Evolutionary conservation across 2,888 invertebrate species (phyloP).

Genomic region (Cantharis rustica): DNA sequence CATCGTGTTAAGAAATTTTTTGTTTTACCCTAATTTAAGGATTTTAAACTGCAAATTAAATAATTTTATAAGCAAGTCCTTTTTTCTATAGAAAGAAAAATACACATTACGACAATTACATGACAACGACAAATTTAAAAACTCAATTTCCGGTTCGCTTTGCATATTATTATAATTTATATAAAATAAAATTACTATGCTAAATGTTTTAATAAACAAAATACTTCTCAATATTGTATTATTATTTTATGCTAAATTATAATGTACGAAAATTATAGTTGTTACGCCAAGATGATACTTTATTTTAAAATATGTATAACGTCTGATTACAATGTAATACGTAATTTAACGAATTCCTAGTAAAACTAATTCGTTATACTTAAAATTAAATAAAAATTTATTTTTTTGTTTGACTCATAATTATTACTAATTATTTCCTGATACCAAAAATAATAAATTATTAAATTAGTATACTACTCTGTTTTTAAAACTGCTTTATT

Average conservation of each 20-base stretch:
- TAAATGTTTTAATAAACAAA: background rate
- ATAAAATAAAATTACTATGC: background rate
- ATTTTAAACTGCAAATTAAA: background rate
- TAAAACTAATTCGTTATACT: background rate
- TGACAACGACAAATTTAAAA: background rate
- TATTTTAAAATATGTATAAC: slow-evolving; percentile 2
- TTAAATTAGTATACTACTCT: background rate
- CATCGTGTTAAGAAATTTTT: background rate
- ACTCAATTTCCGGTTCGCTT: background rate
- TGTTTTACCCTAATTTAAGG: background rate
- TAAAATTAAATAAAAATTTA: background rate
- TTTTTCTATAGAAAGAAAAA: background rate
- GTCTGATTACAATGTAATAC: background rate
- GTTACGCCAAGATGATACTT: slow-evolving; percentile 26
- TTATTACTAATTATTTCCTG: background rate
- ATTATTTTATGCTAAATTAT: slow-evolving; percentile 27
- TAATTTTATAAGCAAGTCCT: background rate
- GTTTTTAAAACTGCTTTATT: background rate
- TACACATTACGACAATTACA: background rate
- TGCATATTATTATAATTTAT: background rate
- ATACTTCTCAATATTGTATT: slow-evolving; percentile 16
- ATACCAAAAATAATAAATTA: background rate
- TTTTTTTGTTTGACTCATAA: background rate
- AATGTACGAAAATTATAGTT: slow-evolving; percentile 24
- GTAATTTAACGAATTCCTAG: background rate